A percentile compares a stretch with the other conserved stretches of the same genome.
Evolutionary conservation across 2,888 invertebrate genomes (phyloP).

Genomic region (Sepioteuthis lessoniana): DNA sequence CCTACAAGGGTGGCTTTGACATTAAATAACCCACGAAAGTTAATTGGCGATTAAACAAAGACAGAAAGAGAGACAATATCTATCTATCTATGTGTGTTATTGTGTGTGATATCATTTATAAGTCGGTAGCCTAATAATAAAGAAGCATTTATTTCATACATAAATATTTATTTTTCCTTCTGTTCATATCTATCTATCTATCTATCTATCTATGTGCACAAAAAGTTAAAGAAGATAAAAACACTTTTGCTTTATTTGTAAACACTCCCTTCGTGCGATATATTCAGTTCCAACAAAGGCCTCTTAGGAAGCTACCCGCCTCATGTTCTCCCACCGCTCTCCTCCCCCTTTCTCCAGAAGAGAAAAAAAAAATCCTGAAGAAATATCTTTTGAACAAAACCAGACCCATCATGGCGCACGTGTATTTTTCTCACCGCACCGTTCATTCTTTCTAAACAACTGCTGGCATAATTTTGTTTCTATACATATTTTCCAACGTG

Average conservation of each 20-base stretch:
- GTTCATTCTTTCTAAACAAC: background rate
- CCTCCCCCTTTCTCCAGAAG: background rate
- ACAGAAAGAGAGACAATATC: too few relatives aligned
- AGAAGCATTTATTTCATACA: too few relatives aligned
- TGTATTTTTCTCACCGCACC: background rate
- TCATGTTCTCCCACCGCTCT: background rate
- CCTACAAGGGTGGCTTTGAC: too few relatives aligned
- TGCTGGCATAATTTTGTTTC: slow-evolving; percentile 18
- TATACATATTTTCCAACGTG: background rate
- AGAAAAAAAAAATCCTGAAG: background rate
- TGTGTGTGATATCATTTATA: too few relatives aligned
- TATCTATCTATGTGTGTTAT: too few relatives aligned
- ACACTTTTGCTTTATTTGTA: background rate
- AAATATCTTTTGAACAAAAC: background rate
- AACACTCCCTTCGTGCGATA: background rate
- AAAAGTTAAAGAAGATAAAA: background rate
- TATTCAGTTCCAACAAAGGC: slow-evolving; percentile 18
- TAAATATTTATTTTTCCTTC: too few relatives aligned
- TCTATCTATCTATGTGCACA: background rate
- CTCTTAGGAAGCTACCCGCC: background rate
- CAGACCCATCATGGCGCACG: background rate
- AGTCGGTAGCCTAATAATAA: too few relatives aligned
- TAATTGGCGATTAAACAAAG: too few relatives aligned
- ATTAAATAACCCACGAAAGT: too few relatives aligned
- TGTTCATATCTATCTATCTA: background rate